Percentiles rank a stretch among this genome's conserved stretches.
Conservation (phyloP, 2,888 invertebrate species). For the Pyrgus malvae region DNA sequence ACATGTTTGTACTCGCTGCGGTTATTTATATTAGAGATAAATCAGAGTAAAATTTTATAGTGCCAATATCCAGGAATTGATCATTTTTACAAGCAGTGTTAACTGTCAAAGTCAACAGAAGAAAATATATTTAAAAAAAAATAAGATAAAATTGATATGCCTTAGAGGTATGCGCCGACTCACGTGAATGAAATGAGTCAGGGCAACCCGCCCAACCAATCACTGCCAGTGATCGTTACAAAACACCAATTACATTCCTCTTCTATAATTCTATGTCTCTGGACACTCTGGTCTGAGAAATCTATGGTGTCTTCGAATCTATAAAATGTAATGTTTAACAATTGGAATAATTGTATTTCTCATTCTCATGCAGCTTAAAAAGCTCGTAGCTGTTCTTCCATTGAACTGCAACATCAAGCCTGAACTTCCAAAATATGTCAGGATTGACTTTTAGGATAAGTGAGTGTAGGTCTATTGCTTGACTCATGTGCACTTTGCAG, state of each 20-base stretch:
- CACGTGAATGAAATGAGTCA: not conserved
- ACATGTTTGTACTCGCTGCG: not conserved
- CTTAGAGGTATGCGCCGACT: not conserved
- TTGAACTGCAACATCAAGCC: too few relatives aligned
- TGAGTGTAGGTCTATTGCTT: too few relatives aligned
- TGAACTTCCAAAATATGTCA: too few relatives aligned
- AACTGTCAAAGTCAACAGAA: not conserved
- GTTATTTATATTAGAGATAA: not conserved
- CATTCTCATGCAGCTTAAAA: too few relatives aligned
- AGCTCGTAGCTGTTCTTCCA: too few relatives aligned
- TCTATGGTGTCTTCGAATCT: too few relatives aligned
- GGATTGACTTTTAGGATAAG: too few relatives aligned
- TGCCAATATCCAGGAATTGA: slow-evolving; percentile 13
- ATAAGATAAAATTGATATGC: not conserved
- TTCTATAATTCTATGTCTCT: not conserved
- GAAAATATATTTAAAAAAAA: not conserved
- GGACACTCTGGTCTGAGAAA: not conserved
- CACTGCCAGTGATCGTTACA: not conserved
- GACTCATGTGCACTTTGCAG: too few relatives aligned
- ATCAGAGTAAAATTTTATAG: not conserved
- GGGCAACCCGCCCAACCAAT: not conserved
- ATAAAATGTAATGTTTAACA: too few relatives aligned
- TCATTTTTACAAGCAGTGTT: not conserved
- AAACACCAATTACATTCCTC: not conserved
- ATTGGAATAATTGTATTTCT: too few relatives aligned